Evolutionary conservation across 2,113 vertebrate genomes (phyloP).

Genomic region (Polyodon spathula): DNA sequence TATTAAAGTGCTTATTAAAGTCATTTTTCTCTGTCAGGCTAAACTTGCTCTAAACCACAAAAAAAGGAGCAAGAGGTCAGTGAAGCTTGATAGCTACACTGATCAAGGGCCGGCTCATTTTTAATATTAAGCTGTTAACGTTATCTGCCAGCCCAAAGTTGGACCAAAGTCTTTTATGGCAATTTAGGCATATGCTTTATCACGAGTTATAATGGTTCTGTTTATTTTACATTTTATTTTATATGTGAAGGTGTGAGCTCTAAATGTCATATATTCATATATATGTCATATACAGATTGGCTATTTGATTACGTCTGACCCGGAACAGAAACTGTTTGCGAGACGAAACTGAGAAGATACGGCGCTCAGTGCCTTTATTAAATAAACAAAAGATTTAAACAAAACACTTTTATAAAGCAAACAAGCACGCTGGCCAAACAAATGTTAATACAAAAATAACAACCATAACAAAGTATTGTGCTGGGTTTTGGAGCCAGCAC

Average conservation of each 20-base stretch:
- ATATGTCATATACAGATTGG: background rate
- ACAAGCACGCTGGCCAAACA: too few species aligned
- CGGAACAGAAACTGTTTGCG: too few species aligned
- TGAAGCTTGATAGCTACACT: slow-evolving; percentile 23
- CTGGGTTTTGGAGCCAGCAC: too few species aligned
- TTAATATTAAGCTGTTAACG: slow-evolving; percentile 24
- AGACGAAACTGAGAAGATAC: too few species aligned
- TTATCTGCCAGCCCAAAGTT: slow-evolving; percentile 23
- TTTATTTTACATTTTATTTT: slow-evolving; percentile 17
- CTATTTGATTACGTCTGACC: too few species aligned
- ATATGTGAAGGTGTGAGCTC: slow-evolving; percentile 12
- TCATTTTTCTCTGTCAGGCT: slow-evolving; percentile 22
- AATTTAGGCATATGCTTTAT: slow-evolving; percentile 18
- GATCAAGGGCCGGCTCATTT: slow-evolving; percentile 33
- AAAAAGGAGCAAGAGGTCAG: slow-evolving; percentile 23
- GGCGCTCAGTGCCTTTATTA: too few species aligned
- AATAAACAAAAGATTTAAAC: too few species aligned
- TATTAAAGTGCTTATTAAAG: slow-evolving; percentile 34
- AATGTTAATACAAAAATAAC: too few species aligned
- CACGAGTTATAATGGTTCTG: slow-evolving; percentile 22
- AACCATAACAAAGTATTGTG: too few species aligned
- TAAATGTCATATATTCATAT: background rate
- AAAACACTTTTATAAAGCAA: too few species aligned
- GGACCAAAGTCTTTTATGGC: slow-evolving; percentile 26
- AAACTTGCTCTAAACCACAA: slow-evolving; percentile 16